Evolutionary conservation across 2,797 vertebrate genomes (phyloP), one percentile per base, ranked within the genome.

Genomic region (Pangasius krempfi): DNA sequence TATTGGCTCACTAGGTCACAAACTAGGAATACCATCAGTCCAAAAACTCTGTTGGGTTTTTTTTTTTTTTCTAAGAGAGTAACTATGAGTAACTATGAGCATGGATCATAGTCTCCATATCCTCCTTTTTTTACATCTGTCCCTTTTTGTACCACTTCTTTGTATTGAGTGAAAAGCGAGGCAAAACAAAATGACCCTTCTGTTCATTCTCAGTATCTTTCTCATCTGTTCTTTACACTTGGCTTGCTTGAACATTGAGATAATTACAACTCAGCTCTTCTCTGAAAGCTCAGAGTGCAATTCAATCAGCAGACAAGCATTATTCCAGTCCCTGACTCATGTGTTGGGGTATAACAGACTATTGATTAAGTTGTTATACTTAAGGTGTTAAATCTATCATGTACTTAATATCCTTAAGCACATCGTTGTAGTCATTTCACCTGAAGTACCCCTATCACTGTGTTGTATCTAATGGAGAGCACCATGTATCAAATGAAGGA

Each of bases 241-340:
- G 4, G 30, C 52, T 80, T 58, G 50, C 30, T 94, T 90, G 91
- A 93, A 88, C 92, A 93, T 93, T 91, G 89, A 90, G 92, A 93
- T 95, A 95, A 95, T 95, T 95, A 94, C 94, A 92, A 94, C 94
- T 92, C 91, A 89, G 91, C 90, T 54, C 92, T 94, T 92, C 95
- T 89, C 93, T 92, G 92, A 94, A 94, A 92, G 91, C 92, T 93
- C 86, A 44, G 68, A 91, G 92, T 94, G 90, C 94, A 94, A 94
- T 94, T 94, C 94, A 93, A 95, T 95, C 94, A 95, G 92, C 78
- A 58, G 52, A 58, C 78, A 22, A 56, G 92, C 92, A 92, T 93
- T 91, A 95, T 95, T 94, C 92, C 94, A 94, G 94, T 95, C 94
- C 9, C 7, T 90, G 92, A 92, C 91, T 92, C 95, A 93, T 25